Evolutionary conservation across 2,888 invertebrate species (phyloP).

Genomic region (Acanthoscelides obtectus): DNA sequence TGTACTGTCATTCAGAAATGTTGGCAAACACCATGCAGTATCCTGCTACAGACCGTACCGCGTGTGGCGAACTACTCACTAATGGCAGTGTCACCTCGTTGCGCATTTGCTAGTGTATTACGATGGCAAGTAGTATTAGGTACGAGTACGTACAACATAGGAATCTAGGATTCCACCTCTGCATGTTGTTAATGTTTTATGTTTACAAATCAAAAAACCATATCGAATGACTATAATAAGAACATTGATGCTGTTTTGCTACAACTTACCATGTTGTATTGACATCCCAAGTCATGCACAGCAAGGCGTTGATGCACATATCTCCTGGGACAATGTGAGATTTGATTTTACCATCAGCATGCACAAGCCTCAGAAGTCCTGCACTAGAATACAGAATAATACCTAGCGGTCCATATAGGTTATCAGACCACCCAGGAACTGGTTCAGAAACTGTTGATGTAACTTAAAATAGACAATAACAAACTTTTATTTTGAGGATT

Average conservation of each 20-base stretch:
- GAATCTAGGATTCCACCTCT: too few relatives aligned
- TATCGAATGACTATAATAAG: background rate
- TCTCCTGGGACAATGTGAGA: slow-evolving; percentile 45
- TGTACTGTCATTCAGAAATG: too few relatives aligned
- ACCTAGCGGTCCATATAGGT: slow-evolving; percentile 54
- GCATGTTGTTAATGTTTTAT: too few relatives aligned
- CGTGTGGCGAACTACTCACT: too few relatives aligned
- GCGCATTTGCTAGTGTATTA: too few relatives aligned
- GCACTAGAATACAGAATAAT: slow-evolving; percentile 48
- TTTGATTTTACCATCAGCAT: slow-evolving; percentile 29
- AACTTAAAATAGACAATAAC: slow-evolving; percentile 42
- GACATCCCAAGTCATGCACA: slow-evolving; percentile 43
- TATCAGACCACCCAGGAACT: slow-evolving; percentile 60
- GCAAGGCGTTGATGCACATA: slow-evolving; percentile 42
- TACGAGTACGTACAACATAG: too few relatives aligned
- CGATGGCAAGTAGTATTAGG: too few relatives aligned
- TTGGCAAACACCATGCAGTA: too few relatives aligned
- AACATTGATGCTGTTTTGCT: background rate
- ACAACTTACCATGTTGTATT: slow-evolving; percentile 26
- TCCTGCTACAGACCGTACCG: too few relatives aligned
- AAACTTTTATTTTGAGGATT: too few relatives aligned
- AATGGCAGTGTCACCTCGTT: too few relatives aligned
- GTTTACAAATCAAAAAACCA: too few relatives aligned
- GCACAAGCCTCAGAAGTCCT: slow-evolving; percentile 50
- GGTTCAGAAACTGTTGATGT: slow-evolving; percentile 48